These are phyloP conservation scores for Gasteruption jaculator DNA, from an alignment of 2,888 invertebrate species.

Conservation along the genomic window DNA sequence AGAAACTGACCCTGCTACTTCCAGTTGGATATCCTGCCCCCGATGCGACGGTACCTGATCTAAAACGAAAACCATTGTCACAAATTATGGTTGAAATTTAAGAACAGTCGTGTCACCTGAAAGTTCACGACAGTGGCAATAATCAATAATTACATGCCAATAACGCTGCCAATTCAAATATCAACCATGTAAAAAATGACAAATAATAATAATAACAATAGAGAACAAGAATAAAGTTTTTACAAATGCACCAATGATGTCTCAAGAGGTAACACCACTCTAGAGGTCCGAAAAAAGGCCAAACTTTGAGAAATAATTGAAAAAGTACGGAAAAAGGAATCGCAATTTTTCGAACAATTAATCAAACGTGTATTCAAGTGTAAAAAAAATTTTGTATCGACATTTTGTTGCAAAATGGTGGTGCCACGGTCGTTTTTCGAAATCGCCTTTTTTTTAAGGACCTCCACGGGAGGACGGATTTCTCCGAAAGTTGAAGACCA, in stretches of 20 bases:
- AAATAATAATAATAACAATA: slow-evolving; percentile 9
- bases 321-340: no score
- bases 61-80: slow-evolving; percentile 67
- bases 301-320: no score
- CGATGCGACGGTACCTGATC: slow-evolving; percentile 73
- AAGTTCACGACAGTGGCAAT: background rate
- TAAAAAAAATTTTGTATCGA: no score
- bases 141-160: background rate
- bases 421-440: no score
- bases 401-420: no score
- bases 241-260: slow-evolving; percentile 32
- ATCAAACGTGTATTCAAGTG: no score
- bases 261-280: no score
- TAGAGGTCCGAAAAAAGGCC: no score
- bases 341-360: no score
- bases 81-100: slow-evolving; percentile 66
- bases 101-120: slow-evolving; percentile 23
- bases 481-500: no score
- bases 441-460: no score
- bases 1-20: slow-evolving; percentile 75
- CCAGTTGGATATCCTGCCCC: slow-evolving; percentile 81
- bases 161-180: background rate
- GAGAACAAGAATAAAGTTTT: slow-evolving; percentile 13
- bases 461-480: no score
- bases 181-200: slow-evolving; percentile 3